Evolutionary conservation across 2,113 vertebrate genomes (phyloP).

Genomic region (Leuciscus idus): DNA sequence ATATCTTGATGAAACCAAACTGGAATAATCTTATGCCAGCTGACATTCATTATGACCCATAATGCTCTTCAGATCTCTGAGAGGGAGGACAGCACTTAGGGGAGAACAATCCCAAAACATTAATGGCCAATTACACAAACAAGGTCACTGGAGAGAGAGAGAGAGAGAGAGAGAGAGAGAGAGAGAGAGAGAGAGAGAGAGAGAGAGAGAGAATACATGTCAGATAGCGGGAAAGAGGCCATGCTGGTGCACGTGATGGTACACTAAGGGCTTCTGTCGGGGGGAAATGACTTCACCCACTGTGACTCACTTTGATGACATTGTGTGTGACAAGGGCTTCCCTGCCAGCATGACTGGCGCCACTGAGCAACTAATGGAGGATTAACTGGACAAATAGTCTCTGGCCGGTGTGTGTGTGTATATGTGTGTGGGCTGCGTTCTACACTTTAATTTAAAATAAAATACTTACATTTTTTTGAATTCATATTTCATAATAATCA

Average conservation of each 20-base stretch:
- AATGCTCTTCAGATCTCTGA: constrained; percentile 22
- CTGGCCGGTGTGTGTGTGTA: neutral
- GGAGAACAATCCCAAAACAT: constrained; percentile 53
- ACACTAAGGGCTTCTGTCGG: constrained; percentile 14
- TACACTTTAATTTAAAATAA: no score
- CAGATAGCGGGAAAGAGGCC: neutral
- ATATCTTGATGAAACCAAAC: constrained; percentile 29
- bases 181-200: constrained; percentile 23
- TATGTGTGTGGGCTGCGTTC: neutral
- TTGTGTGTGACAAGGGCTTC: constrained; percentile 50
- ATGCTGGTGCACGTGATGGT: constrained; percentile 41
- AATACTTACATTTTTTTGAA: neutral
- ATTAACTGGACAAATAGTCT: constrained; percentile 48
- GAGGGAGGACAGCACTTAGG: constrained; percentile 47
- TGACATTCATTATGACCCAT: constrained; percentile 45
- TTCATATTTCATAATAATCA: neutral
- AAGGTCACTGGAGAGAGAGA: constrained; percentile 40
- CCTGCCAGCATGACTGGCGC: constrained; percentile 53
- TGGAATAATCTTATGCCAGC: constrained; percentile 22
- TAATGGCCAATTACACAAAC: constrained; percentile 36
- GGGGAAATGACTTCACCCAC: constrained; percentile 52
- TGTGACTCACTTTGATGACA: constrained; percentile 54
- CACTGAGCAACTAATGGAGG: constrained; percentile 55
- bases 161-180: constrained; percentile 18
- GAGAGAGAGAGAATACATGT: neutral